phyloP scores from a whole-genome alignment of 2,113 vertebrate species.

The Lasiurus borealis region DNA sequence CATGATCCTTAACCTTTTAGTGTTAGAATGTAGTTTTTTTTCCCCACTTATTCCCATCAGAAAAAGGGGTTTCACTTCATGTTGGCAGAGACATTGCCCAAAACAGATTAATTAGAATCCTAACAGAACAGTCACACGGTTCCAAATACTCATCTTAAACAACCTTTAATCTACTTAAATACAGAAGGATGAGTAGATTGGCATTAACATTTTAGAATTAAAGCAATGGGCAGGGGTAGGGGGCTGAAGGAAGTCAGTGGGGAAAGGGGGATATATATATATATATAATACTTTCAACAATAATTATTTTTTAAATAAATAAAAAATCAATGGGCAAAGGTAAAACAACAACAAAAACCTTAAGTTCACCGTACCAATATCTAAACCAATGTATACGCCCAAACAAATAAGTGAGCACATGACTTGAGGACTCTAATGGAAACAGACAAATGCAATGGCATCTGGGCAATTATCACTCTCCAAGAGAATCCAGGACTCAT shows the following conservation, averaged over 20 bases:
- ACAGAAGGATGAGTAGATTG: background rate
- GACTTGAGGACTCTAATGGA: background rate
- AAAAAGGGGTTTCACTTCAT: background rate
- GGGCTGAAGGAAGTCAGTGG: too few species aligned
- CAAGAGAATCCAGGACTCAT: background rate
- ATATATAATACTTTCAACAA: too few species aligned
- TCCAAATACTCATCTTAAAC: background rate
- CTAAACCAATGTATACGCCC: background rate
- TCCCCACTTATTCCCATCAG: background rate
- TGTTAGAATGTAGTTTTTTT: background rate
- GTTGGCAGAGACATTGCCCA: background rate
- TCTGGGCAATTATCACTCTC: background rate
- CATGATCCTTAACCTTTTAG: background rate
- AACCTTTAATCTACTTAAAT: background rate
- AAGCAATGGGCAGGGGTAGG: background rate
- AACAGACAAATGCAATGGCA: background rate
- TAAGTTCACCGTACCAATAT: background rate
- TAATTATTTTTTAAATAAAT: too few species aligned
- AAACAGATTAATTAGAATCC: background rate
- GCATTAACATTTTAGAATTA: background rate
- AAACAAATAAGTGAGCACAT: background rate
- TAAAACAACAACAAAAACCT: background rate
- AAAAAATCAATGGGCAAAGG: background rate
- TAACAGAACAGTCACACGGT: background rate
- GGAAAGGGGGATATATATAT: too few species aligned